A percentile compares a stretch with the other conserved stretches of the same genome.
Evolutionary conservation across 30 jellyfish, hydroid and myxozoan species (phyloP).

Genomic region (Catostylus mosaicus): DNA sequence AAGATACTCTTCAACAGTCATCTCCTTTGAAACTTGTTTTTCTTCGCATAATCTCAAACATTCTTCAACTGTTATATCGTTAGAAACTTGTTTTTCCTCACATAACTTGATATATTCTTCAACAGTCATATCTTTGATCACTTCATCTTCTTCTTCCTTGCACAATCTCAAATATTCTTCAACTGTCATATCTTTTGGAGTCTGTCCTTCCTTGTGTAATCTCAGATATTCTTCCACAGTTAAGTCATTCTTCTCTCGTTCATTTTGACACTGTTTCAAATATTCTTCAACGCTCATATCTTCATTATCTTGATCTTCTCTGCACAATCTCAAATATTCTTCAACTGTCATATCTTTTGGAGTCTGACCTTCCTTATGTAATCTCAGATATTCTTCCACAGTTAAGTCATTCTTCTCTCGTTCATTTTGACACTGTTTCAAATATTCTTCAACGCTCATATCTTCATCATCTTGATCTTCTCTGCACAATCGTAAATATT

Average conservation of each 20-base stretch:
- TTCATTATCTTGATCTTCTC: neutral
- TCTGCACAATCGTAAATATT: constrained; percentile 11
- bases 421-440: neutral
- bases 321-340: constrained; percentile 1
- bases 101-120: constrained; percentile 18
- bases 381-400: constrained; percentile 8
- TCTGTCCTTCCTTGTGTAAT: neutral
- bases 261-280: neutral
- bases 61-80: constrained; percentile 12
- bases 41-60: constrained; percentile 6
- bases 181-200: constrained; percentile 11
- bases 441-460: constrained; percentile 28
- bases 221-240: constrained; percentile 10
- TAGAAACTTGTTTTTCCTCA: neutral
- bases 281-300: constrained; percentile 32
- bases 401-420: neutral
- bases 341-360: constrained; percentile 10
- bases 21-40: neutral
- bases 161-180: constrained; percentile 28
- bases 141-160: neutral
- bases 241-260: neutral
- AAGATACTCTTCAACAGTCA: constrained; percentile 21
- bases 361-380: neutral
- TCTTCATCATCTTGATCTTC: neutral
- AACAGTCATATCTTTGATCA: constrained; percentile 5